Percentiles rank a stretch among this genome's conserved stretches.
phyloP scores from a whole-genome alignment of 2,113 vertebrate genomes.

The Odocoileus virginianus region DNA sequence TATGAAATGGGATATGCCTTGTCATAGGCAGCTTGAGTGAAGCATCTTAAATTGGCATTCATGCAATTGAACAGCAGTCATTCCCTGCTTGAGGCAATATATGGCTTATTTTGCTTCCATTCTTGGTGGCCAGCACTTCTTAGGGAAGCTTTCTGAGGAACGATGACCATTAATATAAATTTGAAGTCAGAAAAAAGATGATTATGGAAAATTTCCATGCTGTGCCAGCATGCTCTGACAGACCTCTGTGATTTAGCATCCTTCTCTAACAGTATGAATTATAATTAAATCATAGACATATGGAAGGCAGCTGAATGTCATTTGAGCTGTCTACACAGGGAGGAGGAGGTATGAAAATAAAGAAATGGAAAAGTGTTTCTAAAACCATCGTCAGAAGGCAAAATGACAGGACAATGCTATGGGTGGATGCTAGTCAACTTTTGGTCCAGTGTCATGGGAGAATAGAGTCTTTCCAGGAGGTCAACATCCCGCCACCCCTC shows the following conservation, averaged over 20 bases:
- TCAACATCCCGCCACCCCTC: neutral
- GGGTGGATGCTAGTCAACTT: neutral
- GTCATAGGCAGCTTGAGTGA: conserved; percentile 38
- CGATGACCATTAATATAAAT: conserved; percentile 75
- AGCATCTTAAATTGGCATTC: conserved; percentile 62
- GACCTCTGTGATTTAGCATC: conserved; percentile 74
- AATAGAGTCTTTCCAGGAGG: neutral
- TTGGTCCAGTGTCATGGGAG: neutral
- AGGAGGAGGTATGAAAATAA: conserved; percentile 57
- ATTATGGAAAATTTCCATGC: conserved; percentile 62
- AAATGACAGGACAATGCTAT: neutral
- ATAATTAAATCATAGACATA: conserved; percentile 81
- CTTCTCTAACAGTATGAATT: conserved; percentile 73
- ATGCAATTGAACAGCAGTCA: conserved; percentile 58
- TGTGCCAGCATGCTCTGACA: conserved; percentile 70
- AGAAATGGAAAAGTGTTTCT: conserved; percentile 46
- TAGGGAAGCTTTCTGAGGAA: conserved; percentile 61
- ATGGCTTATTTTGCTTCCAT: conserved; percentile 68
- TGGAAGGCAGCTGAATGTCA: conserved; percentile 69
- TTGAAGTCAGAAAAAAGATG: conserved; percentile 72
- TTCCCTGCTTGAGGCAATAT: conserved; percentile 56
- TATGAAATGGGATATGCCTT: conserved; percentile 41
- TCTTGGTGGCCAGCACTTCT: conserved; percentile 52
- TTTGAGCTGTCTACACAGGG: conserved; percentile 58
- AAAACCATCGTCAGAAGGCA: conserved; percentile 13